These are phyloP conservation scores for Heptranchias perlo DNA, from an alignment of 2,113 vertebrate genomes.

Conservation along the genomic window DNA sequence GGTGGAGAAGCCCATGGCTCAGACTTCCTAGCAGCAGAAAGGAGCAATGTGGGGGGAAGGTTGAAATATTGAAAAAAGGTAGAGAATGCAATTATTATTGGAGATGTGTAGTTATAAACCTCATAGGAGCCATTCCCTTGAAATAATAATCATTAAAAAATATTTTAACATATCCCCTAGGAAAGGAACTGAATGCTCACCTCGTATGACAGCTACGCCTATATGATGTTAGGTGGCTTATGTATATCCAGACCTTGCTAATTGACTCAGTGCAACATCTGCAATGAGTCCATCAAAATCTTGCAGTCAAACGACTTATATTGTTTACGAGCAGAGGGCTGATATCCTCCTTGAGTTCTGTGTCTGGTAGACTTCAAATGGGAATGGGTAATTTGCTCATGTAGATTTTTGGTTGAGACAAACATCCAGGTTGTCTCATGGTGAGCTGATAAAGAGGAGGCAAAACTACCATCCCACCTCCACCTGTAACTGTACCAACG, in stretches of 20 bases:
- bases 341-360: background rate
- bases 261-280: background rate
- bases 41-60: background rate
- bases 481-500: too few species aligned
- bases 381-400: background rate
- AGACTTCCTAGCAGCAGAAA: background rate
- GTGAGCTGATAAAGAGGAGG: too few species aligned
- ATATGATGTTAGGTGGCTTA: background rate
- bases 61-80: too few species aligned
- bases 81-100: background rate
- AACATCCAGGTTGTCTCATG: background rate
- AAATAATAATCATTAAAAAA: background rate
- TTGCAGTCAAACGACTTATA: background rate
- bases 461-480: too few species aligned
- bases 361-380: background rate
- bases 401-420: background rate
- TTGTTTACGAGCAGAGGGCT: background rate
- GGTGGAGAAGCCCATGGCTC: background rate
- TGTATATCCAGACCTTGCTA: background rate
- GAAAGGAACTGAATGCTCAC: background rate
- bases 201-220: background rate
- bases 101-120: background rate
- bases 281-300: background rate
- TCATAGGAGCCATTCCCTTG: background rate
- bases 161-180: background rate